Percentiles rank a stretch among this genome's conserved stretches.
Conservation (phyloP, 2,888 invertebrate genomes). For the Amphipyra berbera region DNA sequence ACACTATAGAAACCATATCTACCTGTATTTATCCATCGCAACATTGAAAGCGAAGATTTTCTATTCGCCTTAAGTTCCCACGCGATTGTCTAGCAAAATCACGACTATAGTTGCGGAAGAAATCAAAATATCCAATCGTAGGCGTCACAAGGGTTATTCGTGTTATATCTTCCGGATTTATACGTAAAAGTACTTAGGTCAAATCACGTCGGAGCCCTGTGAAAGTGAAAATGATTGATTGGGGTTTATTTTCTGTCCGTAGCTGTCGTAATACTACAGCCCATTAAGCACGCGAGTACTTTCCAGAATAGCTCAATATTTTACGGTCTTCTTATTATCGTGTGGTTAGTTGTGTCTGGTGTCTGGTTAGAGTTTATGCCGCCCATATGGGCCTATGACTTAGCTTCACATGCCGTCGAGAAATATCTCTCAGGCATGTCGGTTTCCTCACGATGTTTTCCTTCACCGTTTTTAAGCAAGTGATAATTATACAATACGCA, state of each 20-base stretch:
- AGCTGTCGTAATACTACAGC: no score
- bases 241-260: not conserved
- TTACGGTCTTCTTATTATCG: no score
- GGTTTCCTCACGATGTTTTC: no score
- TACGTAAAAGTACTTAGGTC: not conserved
- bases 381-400: no score
- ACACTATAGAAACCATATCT: conserved; percentile 24
- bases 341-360: no score
- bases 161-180: conserved; percentile 18
- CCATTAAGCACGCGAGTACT: no score
- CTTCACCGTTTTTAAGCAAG: no score
- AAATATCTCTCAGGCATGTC: no score
- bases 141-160: conserved; percentile 13
- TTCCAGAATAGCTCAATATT: no score
- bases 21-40: conserved; percentile 2
- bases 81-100: conserved; percentile 36
- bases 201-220: not conserved
- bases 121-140: conserved; percentile 22
- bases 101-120: conserved; percentile 36
- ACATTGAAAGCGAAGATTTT: conserved; percentile 48
- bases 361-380: no score
- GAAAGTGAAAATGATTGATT: not conserved
- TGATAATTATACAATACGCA: no score
- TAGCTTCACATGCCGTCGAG: no score
- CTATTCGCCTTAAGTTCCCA: conserved; percentile 49